phyloP scores from a whole-genome alignment of 2,797 vertebrate genomes.

The Holocentrus rufus region DNA sequence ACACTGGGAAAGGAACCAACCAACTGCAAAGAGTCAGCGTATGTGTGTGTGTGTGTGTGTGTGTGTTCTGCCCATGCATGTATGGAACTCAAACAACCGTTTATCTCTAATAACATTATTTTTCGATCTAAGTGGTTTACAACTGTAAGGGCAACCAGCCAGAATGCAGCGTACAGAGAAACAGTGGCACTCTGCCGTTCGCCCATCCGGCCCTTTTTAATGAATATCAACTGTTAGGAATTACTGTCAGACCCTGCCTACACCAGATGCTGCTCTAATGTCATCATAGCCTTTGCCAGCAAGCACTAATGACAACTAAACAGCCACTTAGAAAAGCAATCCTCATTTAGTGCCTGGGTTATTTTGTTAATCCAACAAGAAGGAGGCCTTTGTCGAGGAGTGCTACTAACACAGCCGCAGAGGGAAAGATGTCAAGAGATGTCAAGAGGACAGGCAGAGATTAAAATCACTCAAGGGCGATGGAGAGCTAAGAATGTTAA shows the following conservation, averaged over 20 bases:
- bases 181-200: neutral
- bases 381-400: neutral
- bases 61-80: slow-evolving; percentile 8
- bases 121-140: slow-evolving; percentile 7
- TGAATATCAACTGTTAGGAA: neutral
- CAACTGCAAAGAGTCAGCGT: neutral
- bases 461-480: too few relatives aligned
- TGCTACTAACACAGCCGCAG: neutral
- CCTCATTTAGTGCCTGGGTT: slow-evolving; percentile 19
- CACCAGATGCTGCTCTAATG: slow-evolving; percentile 40
- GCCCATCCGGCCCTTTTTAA: slow-evolving; percentile 19
- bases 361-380: neutral
- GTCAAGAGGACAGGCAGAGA: neutral
- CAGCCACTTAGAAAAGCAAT: slow-evolving; percentile 26
- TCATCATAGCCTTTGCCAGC: slow-evolving; percentile 22
- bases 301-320: slow-evolving; percentile 24
- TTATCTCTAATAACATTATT: slow-evolving; percentile 45
- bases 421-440: neutral
- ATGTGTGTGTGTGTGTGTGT: neutral
- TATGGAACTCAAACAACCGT: slow-evolving; percentile 23
- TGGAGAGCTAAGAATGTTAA: neutral
- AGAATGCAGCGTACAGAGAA: slow-evolving; percentile 10
- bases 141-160: slow-evolving; percentile 6
- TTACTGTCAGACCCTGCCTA: neutral
- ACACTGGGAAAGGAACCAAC: slow-evolving; percentile 6